Evolutionary conservation across 2,113 vertebrate genomes (phyloP), one percentile per base, ranked within the genome.

Genomic region (Urocynchramus pylzowi): DNA sequence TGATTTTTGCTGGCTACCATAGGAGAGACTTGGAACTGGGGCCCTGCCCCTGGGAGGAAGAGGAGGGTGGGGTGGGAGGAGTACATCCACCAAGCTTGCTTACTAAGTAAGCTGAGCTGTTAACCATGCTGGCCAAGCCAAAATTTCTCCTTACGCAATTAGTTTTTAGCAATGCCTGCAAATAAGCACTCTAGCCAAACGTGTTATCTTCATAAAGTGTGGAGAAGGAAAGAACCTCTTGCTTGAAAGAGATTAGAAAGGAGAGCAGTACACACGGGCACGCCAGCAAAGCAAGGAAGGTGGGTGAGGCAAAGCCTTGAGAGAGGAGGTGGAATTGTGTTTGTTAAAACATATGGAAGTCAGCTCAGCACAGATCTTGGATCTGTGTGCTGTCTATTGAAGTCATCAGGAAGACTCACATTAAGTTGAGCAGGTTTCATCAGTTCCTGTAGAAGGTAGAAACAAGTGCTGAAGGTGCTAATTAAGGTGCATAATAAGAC

Each of bases 401-500:
- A 78, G 60, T 93, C 67, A 94, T 75, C 45, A 70, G 60, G 68
- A 96, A 90, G 68, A 94, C 27, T 88, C 54, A 39, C 23, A 53
- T 88, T 50, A 67, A 52, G 39, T 52, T 88, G 57, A 74, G 37
- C 44, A 70, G 70, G 67, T 91, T 97, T 75, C 81, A 87, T 94
- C 74, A 89, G 78, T 50, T 73, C 54, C 75, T 28, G 9, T 6
- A 7, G 65, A 67, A 88, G 60, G 54, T 60, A 68, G 60, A 93
- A 93, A 84, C 59, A 87, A 87, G 81, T 75, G 37, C 49, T 86
- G 75, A 93, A 94, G 90, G 89, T 95, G 80, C 73, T 89, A 70
- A 95, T 93, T 96, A 93, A 90, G 30, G 56, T 60, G 44, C 42
- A 30, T 47, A 83, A 67, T 54, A 71, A 84, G 59, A 67, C 64